Base-by-base conservation (phyloP, 2,888 invertebrate species). In the Amiota minor region DNA sequence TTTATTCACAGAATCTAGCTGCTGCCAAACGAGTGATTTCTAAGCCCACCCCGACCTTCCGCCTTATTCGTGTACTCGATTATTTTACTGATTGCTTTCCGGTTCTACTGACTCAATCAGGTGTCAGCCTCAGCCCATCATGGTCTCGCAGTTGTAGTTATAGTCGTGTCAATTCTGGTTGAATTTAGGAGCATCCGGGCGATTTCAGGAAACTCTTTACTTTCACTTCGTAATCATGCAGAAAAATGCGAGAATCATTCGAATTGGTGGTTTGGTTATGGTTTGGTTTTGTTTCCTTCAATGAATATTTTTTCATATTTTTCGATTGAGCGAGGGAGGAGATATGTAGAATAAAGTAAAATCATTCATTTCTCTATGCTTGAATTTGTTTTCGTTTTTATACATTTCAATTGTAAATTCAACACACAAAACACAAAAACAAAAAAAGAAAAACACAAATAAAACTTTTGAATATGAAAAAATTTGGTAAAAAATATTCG, bases 21-120 rank as follows among this genome's bases (percentile, higher is more conserved):
- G 35, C 59, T 11, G 59, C 16, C 16, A 59, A 18, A 9, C 59
- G 20, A 53, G 18, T 20, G 59, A 3, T 62, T 35, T 59, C 18
- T 14, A 10, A 59, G 59, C 59, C 16, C 23, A 20, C 35, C 12
- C 59, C 59, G 18, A 12, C 11, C 59, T 35, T 35, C 35, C n/a
- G 3, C 14, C 59, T 20, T 20, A 59, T 20, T 16, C 18, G 18
- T 18, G 20, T 78, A 82, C 78, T 82, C 83, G 83, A 83, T 83
- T 83, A 82, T 83, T 78, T 78, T 83, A 78, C 83, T 83, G 83
- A 83, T 83, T 83, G 83, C 81, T 83, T 83, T 83, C 83, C 83
- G 83, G 82, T 82, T 81, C 6, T 8, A 6, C 35, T 35, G 6
- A 35, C 2, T 35, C 2, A 8, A 8, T 35, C 35, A 8, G 35